Conservation (phyloP, 2,888 invertebrate genomes). For the Tiphia femorata region DNA sequence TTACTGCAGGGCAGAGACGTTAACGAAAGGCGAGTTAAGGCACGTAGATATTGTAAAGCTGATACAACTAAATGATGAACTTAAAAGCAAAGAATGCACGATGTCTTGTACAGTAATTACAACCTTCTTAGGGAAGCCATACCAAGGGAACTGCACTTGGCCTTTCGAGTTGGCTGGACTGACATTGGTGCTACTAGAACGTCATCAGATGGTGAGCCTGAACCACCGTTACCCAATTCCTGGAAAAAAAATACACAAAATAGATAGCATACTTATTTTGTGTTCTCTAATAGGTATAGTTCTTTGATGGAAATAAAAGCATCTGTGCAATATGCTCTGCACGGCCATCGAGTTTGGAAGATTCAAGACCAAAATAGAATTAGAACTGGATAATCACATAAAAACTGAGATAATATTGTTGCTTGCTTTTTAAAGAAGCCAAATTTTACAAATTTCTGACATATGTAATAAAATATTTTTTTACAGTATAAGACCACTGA, state of each 20-base stretch:
- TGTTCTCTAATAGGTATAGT: too few relatives aligned
- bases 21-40: slow-evolving; percentile 16
- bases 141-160: slow-evolving; percentile 76
- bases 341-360: too few relatives aligned
- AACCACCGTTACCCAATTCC: slow-evolving; percentile 78
- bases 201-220: slow-evolving; percentile 72
- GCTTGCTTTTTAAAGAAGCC: too few relatives aligned
- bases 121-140: slow-evolving; percentile 80
- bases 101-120: slow-evolving; percentile 65
- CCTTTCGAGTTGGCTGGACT: slow-evolving; percentile 87
- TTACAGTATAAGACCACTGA: too few relatives aligned
- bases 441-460: too few relatives aligned
- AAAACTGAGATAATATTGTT: too few relatives aligned
- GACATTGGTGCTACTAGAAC: slow-evolving; percentile 84
- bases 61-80: slow-evolving; percentile 23
- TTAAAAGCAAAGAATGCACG: slow-evolving; percentile 27
- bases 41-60: slow-evolving; percentile 24
- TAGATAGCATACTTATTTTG: neutral
- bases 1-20: neutral
- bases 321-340: too few relatives aligned
- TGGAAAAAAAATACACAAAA: too few relatives aligned
- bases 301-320: slow-evolving; percentile 1
- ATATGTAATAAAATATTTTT: too few relatives aligned
- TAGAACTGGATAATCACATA: too few relatives aligned
- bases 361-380: too few relatives aligned